phyloP scores from a whole-genome alignment of 2,797 vertebrate genomes.

The Muraenolepis orangiensis region DNA sequence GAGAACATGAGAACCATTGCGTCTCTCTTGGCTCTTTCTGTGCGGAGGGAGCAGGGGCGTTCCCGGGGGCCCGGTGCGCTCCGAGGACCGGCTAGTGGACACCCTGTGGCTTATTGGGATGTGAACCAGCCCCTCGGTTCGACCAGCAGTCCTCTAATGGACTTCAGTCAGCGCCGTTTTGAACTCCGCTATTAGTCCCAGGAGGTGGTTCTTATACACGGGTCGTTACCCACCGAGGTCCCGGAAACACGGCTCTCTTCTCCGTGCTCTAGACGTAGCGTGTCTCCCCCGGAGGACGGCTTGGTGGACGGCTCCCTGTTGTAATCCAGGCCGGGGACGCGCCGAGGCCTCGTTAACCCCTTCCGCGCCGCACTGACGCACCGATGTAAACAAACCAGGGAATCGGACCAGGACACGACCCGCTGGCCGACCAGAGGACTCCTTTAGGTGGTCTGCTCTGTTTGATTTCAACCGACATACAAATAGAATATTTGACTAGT shows the following conservation, averaged over 20 bases:
- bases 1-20: conserved; percentile 70
- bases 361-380: conserved; percentile 53
- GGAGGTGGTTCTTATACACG: not conserved
- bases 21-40: conserved; percentile 58
- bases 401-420: conserved; percentile 68
- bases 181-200: not conserved
- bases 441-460: conserved; percentile 11
- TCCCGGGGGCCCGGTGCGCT: conserved; percentile 70
- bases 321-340: conserved; percentile 71
- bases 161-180: too few relatives aligned
- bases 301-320: conserved; percentile 49
- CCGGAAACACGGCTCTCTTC: not conserved
- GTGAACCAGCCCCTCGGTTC: too few relatives aligned
- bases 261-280: conserved; percentile 10
- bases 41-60: conserved; percentile 77
- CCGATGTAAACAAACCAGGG: conserved; percentile 82
- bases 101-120: conserved; percentile 15
- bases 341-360: conserved; percentile 75
- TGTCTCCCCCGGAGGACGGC: conserved; percentile 52
- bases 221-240: not conserved
- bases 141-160: too few relatives aligned
- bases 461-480: not conserved
- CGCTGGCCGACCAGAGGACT: conserved; percentile 32
- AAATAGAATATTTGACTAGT: conserved; percentile 31
- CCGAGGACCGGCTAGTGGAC: too few relatives aligned